Base-by-base conservation (phyloP, 2,888 invertebrate genomes). In the Frankliniella intonsa region DNA sequence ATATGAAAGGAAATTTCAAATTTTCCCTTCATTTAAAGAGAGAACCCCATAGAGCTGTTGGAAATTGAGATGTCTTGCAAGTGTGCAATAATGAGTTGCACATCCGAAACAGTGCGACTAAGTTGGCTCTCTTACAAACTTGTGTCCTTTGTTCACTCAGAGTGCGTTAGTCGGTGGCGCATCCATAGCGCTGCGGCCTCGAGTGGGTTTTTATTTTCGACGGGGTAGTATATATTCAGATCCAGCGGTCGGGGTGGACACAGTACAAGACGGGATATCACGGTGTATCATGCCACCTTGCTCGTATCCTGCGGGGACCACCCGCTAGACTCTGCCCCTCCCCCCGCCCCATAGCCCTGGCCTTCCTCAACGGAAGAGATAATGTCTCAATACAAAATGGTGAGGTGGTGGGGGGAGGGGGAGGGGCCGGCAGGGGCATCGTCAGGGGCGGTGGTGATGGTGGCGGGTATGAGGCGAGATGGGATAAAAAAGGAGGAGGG, bases 321-420 rank as follows among this genome's bases (percentile, higher is more conserved):
- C 69, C 69, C 69, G 69, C 69, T 76, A 8, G 69, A 76, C 12
- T 9, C 22, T 22, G 22, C 25, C 10, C 69, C 69, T 25, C 25
- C 69, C 69, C 25, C 25, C 25, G 1, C 69, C 62, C n/a, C n/a
- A n/a, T n/a, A 19, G 19, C 62, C 14, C 25, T 10, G 11, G 11
- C 12, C 22, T 22, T 9, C 69, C 12, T 76, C 69, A 25, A 25
- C 69, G 69, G 69, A 76, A 76, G 69, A 76, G 69, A 76, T 76
- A 76, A 76, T 76, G 69, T 76, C 69, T 76, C 69, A 76, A 76
- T 76, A 76, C 69, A 76, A 76, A 76, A 76, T 76, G 69, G 22
- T 76, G 69, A 76, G 69, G 69, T 22, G 69, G 10, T 8, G 25
- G 69, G 25, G 25, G 69, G 69, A 22, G 22, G 69, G n/a, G 65